These are phyloP conservation scores for Resseliella maxima DNA, from an alignment of 2,888 invertebrate species.

Conservation along the genomic window DNA sequence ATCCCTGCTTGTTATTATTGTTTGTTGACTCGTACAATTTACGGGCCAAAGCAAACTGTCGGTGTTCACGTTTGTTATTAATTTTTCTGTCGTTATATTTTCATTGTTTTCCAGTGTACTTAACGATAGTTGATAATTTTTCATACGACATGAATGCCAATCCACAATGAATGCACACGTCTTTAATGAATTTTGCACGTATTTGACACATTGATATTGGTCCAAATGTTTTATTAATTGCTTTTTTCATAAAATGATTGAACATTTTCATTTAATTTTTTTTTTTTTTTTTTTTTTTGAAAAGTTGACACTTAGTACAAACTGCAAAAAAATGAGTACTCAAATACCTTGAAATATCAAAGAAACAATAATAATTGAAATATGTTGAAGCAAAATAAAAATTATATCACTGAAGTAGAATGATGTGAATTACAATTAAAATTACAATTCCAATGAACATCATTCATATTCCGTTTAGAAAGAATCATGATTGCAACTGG, in stretches of 20 bases:
- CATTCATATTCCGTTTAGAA: neutral
- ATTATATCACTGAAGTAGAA: neutral
- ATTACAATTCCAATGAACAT: neutral
- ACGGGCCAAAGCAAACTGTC: neutral
- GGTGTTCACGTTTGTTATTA: constrained; percentile 9
- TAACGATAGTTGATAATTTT: neutral
- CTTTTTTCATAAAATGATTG: no score
- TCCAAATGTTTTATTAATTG: neutral
- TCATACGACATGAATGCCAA: neutral
- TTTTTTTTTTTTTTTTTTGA: neutral
- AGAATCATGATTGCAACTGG: neutral
- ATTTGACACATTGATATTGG: neutral
- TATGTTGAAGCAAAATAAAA: neutral
- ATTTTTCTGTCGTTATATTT: neutral
- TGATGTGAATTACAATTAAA: neutral
- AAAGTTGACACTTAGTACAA: neutral
- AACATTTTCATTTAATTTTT: neutral
- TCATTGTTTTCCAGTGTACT: neutral
- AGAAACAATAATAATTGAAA: neutral
- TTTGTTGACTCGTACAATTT: neutral
- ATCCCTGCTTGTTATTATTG: neutral
- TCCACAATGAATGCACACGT: neutral
- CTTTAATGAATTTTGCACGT: constrained; percentile 26
- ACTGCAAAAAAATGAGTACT: neutral
- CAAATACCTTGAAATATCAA: neutral